Evolutionary conservation across 2,113 vertebrate genomes (phyloP), one percentile per base, ranked within the genome.

Genomic region (Carassius carassius): DNA sequence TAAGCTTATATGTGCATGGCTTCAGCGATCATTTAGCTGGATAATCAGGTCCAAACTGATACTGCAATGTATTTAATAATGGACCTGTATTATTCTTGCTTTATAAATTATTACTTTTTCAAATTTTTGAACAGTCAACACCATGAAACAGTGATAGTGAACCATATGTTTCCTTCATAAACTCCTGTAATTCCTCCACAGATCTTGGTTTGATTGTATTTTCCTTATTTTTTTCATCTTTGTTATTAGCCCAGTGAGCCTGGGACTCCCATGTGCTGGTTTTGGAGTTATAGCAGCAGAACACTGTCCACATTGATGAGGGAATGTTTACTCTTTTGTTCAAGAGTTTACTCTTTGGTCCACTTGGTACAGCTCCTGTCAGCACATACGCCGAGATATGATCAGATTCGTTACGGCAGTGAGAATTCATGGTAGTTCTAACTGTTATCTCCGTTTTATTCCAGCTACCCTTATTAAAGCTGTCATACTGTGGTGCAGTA

Each of bases 131-230:
- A n/a, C 58, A 62, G 3, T 62, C n/a, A 12, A 4, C 10, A 4
- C 5, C 14, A 23, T 37, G 35, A 37, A 65, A 7, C 23, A 65
- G 62, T 16, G 23, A 29, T 29, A 2, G 13, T 51, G 13, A 0
- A 14, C 5, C 25, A 65, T 14, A 29, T 29, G 14, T 65, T 0
- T 1, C 0, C 0, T 0, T 0, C 23, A 69, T 32, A 19, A 69
- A 69, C 0, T 10, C 6, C 16, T 69, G 7, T 9, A 69, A 69
- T 11, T 3, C 0, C 0, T 1, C 0, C 29, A 69, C 7, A 3
- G 7, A 19, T 69, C 37, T 37, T 69, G 3, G 16, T 10, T 3
- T 1, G 25, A 62, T 32, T 67, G 16, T 3, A 1, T 1, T 9
- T 35, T 12, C 4, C 0, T 4, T 0, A 0, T 69, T 3, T 2